phyloP scores from a whole-genome alignment of 2,888 invertebrate genomes.

The Loripinus fragilis region DNA sequence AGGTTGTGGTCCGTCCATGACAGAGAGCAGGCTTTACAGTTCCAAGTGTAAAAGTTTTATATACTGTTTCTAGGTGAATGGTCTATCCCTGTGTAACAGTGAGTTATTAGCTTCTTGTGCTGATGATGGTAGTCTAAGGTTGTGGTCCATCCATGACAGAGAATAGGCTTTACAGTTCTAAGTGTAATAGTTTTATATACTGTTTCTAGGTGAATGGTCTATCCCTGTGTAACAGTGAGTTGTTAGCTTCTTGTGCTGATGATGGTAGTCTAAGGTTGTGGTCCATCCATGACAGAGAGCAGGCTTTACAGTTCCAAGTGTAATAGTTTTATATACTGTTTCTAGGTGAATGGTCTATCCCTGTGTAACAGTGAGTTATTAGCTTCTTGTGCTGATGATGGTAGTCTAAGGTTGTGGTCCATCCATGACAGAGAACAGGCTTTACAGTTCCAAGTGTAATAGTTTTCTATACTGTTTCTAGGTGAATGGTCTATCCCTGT shows the following conservation, averaged over 20 bases:
- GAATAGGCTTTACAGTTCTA: constrained; percentile 82
- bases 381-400: constrained; percentile 80
- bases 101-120: constrained; percentile 77
- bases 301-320: constrained; percentile 82
- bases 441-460: constrained; percentile 81
- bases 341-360: constrained; percentile 77
- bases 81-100: constrained; percentile 70
- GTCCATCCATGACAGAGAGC: constrained; percentile 78
- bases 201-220: constrained; percentile 76
- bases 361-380: constrained; percentile 72
- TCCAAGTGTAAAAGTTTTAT: constrained; percentile 79
- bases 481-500: constrained; percentile 77
- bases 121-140: constrained; percentile 81
- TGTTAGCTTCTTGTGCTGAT: constrained; percentile 78
- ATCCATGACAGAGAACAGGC: constrained; percentile 79
- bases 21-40: constrained; percentile 81
- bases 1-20: constrained; percentile 79
- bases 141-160: constrained; percentile 78
- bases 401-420: constrained; percentile 81
- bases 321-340: constrained; percentile 37
- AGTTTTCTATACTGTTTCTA: constrained; percentile 39
- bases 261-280: constrained; percentile 82
- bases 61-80: constrained; percentile 72
- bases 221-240: constrained; percentile 69
- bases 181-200: constrained; percentile 68